phyloP scores from a whole-genome alignment of 2,113 vertebrate genomes.

The Eudorcas thomsonii region DNA sequence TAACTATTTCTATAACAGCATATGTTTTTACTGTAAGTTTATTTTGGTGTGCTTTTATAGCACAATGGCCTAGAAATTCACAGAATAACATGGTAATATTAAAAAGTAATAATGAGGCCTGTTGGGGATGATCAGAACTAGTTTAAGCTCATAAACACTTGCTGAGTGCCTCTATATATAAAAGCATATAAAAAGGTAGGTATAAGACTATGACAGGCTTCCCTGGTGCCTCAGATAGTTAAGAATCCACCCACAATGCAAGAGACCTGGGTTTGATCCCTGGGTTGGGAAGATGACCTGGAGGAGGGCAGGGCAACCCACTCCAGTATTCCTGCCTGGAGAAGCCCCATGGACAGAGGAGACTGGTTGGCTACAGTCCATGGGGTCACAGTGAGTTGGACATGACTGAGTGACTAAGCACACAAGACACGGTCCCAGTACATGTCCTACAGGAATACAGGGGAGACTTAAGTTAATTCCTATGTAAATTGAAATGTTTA shows the following conservation, averaged over 20 bases:
- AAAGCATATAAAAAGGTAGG: background rate
- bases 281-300: background rate
- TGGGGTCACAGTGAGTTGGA: rapidly evolving
- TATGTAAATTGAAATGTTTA: background rate
- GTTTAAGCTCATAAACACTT: background rate
- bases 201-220: background rate
- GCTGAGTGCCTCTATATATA: background rate
- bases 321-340: background rate
- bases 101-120: background rate
- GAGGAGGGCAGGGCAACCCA: background rate
- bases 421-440: background rate
- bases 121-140: background rate
- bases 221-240: background rate
- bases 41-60: background rate
- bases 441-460: background rate
- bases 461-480: background rate
- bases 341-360: background rate
- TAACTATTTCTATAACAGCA: background rate
- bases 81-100: background rate
- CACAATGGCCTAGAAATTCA: background rate
- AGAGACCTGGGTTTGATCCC: background rate
- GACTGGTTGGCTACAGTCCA: background rate
- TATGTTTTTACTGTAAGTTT: background rate
- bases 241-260: background rate
- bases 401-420: background rate